Conservation (phyloP, 1,140 invertebrate species). For the Lordiphosa collinella region DNA sequence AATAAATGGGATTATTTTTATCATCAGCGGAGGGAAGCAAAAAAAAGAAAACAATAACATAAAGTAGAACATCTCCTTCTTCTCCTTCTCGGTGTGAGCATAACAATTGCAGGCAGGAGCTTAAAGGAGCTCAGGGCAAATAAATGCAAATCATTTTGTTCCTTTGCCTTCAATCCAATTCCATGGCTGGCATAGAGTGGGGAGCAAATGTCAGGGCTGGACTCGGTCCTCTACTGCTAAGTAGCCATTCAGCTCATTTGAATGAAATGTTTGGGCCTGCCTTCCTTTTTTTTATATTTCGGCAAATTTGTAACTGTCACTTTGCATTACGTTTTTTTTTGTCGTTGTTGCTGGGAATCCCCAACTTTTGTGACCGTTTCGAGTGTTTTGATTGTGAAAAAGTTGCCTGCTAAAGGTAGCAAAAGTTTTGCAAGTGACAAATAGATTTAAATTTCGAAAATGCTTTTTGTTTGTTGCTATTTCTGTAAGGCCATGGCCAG, state of each 20-base stretch:
- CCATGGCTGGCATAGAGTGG: conserved; percentile 10
- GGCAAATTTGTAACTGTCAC: conserved; percentile 75
- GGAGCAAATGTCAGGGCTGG: conserved; percentile 19
- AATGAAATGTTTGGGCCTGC: conserved; percentile 30
- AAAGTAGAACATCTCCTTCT: background rate
- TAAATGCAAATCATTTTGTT: conserved; percentile 73
- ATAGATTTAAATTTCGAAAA: conserved; percentile 77
- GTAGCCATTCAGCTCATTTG: conserved; percentile 51
- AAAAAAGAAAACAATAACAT: conserved; percentile 20
- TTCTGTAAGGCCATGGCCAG: background rate
- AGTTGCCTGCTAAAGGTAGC: conserved; percentile 51
- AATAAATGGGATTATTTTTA: conserved; percentile 78
- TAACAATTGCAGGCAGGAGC: conserved; percentile 30
- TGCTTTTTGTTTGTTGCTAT: conserved; percentile 51
- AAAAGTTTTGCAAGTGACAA: conserved; percentile 74
- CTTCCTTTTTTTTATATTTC: conserved; percentile 42
- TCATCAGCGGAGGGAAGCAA: conserved; percentile 18
- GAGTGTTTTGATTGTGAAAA: conserved; percentile 29
- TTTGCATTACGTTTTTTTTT: conserved; percentile 48
- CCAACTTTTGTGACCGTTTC: conserved; percentile 26
- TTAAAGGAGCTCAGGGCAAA: conserved; percentile 42
- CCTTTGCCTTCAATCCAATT: conserved; percentile 12
- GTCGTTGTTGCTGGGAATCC: conserved; percentile 21
- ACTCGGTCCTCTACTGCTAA: conserved; percentile 23
- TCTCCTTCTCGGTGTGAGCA: conserved; percentile 23